Evolutionary conservation across 1,140 invertebrate species (phyloP).

Genomic region (Monomorium pharaonis): DNA sequence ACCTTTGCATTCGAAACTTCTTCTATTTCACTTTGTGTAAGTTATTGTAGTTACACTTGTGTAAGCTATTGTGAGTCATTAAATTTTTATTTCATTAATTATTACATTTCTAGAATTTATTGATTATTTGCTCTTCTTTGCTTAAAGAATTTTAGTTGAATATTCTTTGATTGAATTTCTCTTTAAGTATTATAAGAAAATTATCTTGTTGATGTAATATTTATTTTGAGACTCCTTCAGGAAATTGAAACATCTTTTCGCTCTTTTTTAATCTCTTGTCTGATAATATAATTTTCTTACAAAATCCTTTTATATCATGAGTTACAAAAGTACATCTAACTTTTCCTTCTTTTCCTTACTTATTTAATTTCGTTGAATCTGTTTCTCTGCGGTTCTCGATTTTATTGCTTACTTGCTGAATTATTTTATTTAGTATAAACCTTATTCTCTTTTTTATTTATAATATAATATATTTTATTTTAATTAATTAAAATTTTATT

Average conservation of each 20-base stretch:
- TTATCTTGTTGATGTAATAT: not conserved
- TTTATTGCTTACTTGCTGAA: not conserved
- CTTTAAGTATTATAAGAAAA: not conserved
- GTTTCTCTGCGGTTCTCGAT: not conserved
- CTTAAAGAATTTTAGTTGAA: not conserved
- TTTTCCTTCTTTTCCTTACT: not conserved
- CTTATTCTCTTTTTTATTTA: not conserved
- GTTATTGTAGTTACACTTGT: not conserved
- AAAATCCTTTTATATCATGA: conserved; percentile 2
- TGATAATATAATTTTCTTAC: not conserved
- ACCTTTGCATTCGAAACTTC: not conserved
- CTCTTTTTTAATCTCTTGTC: not conserved
- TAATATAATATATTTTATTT: not conserved
- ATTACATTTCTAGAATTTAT: not conserved
- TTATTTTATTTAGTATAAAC: not conserved
- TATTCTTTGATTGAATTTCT: no score
- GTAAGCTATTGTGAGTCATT: no score
- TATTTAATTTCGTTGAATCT: not conserved
- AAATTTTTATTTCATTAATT: not conserved
- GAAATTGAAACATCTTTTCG: not conserved
- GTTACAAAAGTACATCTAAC: not conserved
- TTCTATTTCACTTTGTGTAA: not conserved
- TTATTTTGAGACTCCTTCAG: not conserved
- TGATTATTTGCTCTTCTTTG: not conserved
- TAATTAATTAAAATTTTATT: not conserved